Conservation (phyloP, 2,797 vertebrate species). For the Manis javanica region DNA sequence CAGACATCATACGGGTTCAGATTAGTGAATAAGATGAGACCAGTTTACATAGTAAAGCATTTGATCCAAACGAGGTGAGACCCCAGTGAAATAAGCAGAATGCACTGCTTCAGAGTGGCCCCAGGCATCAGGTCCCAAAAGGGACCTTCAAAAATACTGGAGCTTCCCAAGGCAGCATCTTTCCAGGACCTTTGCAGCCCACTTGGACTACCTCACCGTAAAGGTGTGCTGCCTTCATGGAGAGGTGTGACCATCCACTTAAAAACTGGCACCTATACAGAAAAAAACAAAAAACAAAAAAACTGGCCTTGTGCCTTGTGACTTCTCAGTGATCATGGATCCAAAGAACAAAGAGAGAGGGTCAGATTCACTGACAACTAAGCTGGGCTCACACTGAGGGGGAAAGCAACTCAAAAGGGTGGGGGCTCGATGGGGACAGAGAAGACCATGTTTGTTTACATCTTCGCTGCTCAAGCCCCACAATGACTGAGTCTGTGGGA, state of each 20-base stretch:
- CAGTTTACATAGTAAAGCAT: fast-evolving
- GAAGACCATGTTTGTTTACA: not conserved
- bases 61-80: not conserved
- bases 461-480: not conserved
- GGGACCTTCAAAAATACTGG: not conserved
- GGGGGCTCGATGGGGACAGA: fast-evolving
- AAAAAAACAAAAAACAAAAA: not conserved
- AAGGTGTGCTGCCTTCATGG: too few species aligned
- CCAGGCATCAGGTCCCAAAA: not conserved
- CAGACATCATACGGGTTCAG: not conserved
- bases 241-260: not conserved
- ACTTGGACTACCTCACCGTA: too few species aligned
- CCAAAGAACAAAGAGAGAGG: not conserved
- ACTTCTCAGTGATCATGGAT: not conserved
- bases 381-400: not conserved
- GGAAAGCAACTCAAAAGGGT: not conserved
- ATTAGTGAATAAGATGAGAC: not conserved
- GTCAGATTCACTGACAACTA: not conserved
- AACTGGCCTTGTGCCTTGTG: not conserved
- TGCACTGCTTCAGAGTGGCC: not conserved
- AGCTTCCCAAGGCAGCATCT: not conserved
- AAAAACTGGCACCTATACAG: not conserved
- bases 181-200: not conserved
- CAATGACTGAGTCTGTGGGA: too few species aligned
- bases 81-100: fast-evolving